Evolutionary conservation across 1,140 invertebrate genomes (phyloP).

Genomic region (Listronotus bonariensis): DNA sequence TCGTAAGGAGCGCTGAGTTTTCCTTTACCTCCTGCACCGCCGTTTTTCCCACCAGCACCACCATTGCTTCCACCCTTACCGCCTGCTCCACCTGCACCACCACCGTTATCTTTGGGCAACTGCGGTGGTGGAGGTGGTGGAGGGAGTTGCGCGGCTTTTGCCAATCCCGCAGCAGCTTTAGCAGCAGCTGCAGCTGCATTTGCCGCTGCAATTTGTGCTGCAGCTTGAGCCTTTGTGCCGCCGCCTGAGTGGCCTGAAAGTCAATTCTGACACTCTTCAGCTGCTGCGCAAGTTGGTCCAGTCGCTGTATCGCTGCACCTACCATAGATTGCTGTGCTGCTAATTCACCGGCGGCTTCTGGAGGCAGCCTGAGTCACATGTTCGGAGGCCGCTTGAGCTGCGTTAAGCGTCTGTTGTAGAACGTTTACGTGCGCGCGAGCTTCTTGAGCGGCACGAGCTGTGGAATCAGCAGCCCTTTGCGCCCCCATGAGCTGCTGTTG

Average conservation of each 20-base stretch:
- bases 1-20: constrained; percentile 28
- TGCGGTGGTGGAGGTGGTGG: constrained; percentile 37
- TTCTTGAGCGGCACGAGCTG: constrained; percentile 67
- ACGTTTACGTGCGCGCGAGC: constrained; percentile 67
- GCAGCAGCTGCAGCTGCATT: constrained; percentile 62
- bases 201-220: constrained; percentile 60
- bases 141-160: constrained; percentile 40
- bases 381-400: constrained; percentile 69
- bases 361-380: constrained; percentile 68
- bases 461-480: constrained; percentile 65
- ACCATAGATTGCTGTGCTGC: constrained; percentile 75
- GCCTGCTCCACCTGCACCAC: constrained; percentile 8
- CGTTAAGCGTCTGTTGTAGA: constrained; percentile 64
- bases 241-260: constrained; percentile 68
- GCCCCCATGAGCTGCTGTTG: constrained; percentile 69
- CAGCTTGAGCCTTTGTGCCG: constrained; percentile 64
- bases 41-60: constrained; percentile 21
- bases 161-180: constrained; percentile 56
- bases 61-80: constrained; percentile 19
- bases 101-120: constrained; percentile 19
- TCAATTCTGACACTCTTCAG: constrained; percentile 67
- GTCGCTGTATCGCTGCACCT: constrained; percentile 65
- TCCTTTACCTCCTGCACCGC: constrained; percentile 34
- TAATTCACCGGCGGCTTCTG: constrained; percentile 68
- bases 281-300: constrained; percentile 65